Evolutionary conservation across 2,888 invertebrate species (phyloP), one percentile per base, ranked within the genome.

Genomic region (Uloborus plumipes): DNA sequence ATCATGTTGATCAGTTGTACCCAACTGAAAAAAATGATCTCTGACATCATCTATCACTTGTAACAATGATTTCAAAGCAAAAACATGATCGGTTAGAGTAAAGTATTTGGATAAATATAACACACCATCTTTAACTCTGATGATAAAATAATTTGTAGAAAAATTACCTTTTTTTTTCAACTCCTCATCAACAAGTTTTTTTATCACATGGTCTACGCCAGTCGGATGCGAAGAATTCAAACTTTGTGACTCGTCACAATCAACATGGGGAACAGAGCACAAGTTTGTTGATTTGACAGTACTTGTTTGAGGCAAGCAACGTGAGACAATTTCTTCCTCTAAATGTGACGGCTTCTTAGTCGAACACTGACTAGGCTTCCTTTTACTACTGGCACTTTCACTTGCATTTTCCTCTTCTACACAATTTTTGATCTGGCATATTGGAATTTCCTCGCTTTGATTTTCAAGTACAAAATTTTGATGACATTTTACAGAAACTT

Each of bases 1-100:
- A 22, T 66, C 18, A 15, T 26, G 20, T 22, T 66, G 47, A 15
- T 22, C 51, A 7, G 1, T 66, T 51, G 20, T 47, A 49, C n/a
- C 16, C 1, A 66, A 26, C 6, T 2, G 7, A 51, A 16, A 22
- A 22, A 66, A 50, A 51, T n/a, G 15, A 1, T 26, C 26, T 51
- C 66, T 18, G 16, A 50, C 20, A 26, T 66, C 66, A 51, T 66
- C 22, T 7, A 66, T 3, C 1, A 51, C 66, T 20, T 66, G 51
- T 20, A 66, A 22, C 13, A 66, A 15, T 22, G 66, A 18, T 22
- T 66, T 51, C 22, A 66, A 1, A 9, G 18, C 16, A 51, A 26
- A 20, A 16, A 20, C 15, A 18, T 47, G 14, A 4, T 49, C 18
- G n/a, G 18, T 49, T 18, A n/a, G n/a, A 18, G 39, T 1, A 47